phyloP scores from a whole-genome alignment of 2,797 vertebrate species.

The Lycodopsis pacificus region DNA sequence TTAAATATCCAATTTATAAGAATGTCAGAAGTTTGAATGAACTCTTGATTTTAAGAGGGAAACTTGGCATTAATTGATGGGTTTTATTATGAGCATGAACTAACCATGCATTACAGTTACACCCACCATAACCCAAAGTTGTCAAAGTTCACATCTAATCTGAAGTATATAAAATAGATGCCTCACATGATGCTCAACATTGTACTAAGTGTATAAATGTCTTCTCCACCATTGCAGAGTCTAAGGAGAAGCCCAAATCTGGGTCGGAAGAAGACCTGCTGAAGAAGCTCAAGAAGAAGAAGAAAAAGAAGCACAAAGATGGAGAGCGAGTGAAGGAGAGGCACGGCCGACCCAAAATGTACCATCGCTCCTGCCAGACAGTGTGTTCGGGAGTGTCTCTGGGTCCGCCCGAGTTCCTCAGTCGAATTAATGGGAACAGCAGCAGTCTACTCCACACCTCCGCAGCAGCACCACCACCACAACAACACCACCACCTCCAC shows the following conservation, averaged over 20 bases:
- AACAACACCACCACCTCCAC: neutral
- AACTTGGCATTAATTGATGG: neutral
- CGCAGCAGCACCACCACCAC: constrained; percentile 24
- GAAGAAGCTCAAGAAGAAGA: constrained; percentile 99
- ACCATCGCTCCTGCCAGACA: constrained; percentile 96
- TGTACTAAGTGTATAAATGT: neutral
- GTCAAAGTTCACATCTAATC: neutral
- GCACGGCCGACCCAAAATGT: constrained; percentile 93
- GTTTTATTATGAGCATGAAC: too few species aligned
- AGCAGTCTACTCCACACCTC: constrained; percentile 75
- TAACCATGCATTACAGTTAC: neutral
- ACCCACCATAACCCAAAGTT: neutral
- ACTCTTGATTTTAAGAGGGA: neutral
- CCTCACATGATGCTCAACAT: neutral
- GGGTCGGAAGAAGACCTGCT: constrained; percentile 91
- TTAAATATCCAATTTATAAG: neutral
- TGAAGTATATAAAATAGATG: neutral
- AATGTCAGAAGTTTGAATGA: neutral
- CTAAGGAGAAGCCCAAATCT: constrained; percentile 90
- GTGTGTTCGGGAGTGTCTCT: constrained; percentile 89
- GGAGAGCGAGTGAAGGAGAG: constrained; percentile 94
- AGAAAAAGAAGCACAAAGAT: constrained; percentile 99
- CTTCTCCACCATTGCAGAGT: constrained; percentile 76
- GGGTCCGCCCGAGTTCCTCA: constrained; percentile 74
- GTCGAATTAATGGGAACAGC: constrained; percentile 76